These are phyloP conservation scores for Phrynosoma platyrhinos DNA, from an alignment of 2,113 vertebrate genomes.

Conservation along the genomic window DNA sequence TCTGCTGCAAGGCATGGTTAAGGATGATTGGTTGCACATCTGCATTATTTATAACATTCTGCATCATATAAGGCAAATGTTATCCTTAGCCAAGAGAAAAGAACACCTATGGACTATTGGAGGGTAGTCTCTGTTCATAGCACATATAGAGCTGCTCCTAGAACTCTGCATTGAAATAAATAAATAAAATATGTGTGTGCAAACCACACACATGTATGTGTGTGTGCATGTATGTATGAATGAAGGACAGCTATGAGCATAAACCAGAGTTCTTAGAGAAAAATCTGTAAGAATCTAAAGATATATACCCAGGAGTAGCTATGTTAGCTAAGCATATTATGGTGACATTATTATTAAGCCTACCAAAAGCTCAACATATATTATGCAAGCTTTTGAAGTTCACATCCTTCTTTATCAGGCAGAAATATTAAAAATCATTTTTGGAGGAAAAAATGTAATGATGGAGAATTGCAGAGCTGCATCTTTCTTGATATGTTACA, in stretches of 20 bases:
- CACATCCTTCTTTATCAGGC: no score
- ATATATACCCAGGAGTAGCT: no score
- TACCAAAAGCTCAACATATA: no score
- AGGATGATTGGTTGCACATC: neutral
- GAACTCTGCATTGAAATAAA: neutral
- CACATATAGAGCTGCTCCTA: neutral
- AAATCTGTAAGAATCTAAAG: neutral
- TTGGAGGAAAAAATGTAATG: no score
- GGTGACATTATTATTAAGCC: no score
- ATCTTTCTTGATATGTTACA: no score
- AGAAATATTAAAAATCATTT: no score
- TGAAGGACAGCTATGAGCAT: neutral
- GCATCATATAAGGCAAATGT: neutral
- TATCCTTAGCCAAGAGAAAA: neutral
- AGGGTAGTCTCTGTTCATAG: neutral
- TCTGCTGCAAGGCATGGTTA: neutral
- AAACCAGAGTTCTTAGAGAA: neutral
- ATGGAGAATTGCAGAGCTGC: no score
- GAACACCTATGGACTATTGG: neutral
- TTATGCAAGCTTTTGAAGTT: no score
- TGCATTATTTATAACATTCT: neutral
- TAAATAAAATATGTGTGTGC: neutral
- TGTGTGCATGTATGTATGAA: neutral
- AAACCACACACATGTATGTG: neutral
- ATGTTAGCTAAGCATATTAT: neutral